A percentile compares a stretch with the other conserved stretches of the same genome.
Conservation (phyloP, 2,888 invertebrate genomes). For the Luffia ferchaultella region DNA sequence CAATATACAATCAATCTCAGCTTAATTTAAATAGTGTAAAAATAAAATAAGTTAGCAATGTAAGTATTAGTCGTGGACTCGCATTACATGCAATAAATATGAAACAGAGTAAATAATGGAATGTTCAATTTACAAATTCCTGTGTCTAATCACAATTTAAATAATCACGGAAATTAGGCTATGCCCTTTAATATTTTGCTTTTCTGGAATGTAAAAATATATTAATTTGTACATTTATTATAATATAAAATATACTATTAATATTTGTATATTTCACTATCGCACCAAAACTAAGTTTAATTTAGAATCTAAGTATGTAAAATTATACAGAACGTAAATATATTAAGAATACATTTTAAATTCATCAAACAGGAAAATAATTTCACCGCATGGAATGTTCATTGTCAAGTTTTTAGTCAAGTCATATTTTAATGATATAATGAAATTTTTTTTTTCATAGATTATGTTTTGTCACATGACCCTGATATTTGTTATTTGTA, state of each 20-base stretch:
- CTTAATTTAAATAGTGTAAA: slow-evolving; percentile 4
- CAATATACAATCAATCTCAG: neutral
- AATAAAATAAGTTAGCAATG: slow-evolving; percentile 20
- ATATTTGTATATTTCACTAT: slow-evolving; percentile 61
- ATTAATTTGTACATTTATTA: slow-evolving; percentile 63
- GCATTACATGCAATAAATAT: slow-evolving; percentile 56
- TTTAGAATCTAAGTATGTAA: slow-evolving; percentile 3
- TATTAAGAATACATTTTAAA: neutral
- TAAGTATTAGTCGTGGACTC: slow-evolving; percentile 56
- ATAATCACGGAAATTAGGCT: slow-evolving; percentile 58
- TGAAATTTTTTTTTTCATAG: neutral
- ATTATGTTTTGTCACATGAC: neutral
- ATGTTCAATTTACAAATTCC: slow-evolving; percentile 64
- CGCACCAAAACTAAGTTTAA: slow-evolving; percentile 50
- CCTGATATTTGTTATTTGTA: neutral
- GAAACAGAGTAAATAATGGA: slow-evolving; percentile 48
- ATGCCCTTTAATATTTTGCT: slow-evolving; percentile 47
- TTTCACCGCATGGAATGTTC: slow-evolving; percentile 22
- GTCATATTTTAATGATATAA: neutral
- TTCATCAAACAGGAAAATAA: slow-evolving; percentile 40
- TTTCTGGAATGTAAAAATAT: slow-evolving; percentile 63
- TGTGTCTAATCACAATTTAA: slow-evolving; percentile 58
- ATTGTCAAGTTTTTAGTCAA: neutral
- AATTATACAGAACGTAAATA: slow-evolving; percentile 3
- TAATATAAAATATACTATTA: slow-evolving; percentile 34